Evolutionary conservation across 2,888 invertebrate species (phyloP).

Genomic region (Punctoribates punctum): DNA sequence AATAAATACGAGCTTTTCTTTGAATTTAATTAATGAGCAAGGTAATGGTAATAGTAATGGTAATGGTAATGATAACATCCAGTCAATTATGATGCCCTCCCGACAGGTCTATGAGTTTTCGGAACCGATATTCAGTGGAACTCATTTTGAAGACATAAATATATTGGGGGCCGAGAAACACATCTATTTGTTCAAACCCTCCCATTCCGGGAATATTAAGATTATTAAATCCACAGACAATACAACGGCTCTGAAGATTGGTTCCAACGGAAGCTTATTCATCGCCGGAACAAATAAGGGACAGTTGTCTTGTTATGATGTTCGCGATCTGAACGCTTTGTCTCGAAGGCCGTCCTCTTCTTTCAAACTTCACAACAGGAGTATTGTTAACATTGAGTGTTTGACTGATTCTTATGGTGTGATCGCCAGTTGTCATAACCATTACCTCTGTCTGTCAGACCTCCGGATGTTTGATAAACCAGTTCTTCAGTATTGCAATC

Average conservation of each 20-base stretch:
- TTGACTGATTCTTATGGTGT: conserved; percentile 10
- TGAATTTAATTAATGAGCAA: neutral
- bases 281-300: conserved; percentile 39
- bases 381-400: neutral
- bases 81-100: neutral
- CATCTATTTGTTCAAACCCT: neutral
- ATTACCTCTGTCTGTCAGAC: conserved; percentile 18
- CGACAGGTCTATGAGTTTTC: neutral
- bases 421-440: conserved; percentile 33
- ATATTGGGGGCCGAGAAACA: neutral
- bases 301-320: conserved; percentile 30
- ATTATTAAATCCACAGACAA: neutral
- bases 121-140: neutral
- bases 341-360: neutral
- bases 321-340: neutral
- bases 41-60: too few species aligned
- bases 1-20: neutral
- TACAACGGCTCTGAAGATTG: conserved; percentile 13
- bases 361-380: conserved; percentile 10
- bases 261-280: conserved; percentile 8
- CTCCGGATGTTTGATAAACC: conserved; percentile 10
- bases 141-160: neutral
- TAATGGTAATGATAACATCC: too few species aligned
- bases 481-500: conserved; percentile 44
- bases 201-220: neutral